Percentiles rank a stretch among this genome's conserved stretches.
Evolutionary conservation across 2,113 vertebrate genomes (phyloP).

Genomic region (Connochaetes taurinus): DNA sequence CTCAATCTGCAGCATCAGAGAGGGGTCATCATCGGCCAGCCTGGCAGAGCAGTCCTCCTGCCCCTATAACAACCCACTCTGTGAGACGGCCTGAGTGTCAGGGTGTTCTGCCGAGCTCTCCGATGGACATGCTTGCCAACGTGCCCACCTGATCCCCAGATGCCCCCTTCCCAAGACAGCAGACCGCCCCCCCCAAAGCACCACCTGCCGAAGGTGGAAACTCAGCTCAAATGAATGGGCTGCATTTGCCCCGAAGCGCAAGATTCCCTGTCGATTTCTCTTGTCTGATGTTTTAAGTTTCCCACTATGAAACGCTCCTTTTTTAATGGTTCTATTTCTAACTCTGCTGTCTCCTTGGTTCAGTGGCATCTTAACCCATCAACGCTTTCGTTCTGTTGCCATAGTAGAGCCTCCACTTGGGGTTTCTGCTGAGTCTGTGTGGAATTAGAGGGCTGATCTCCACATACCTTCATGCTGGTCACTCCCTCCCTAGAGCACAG

Average conservation of each 20-base stretch:
- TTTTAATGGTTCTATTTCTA: not conserved
- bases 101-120: not conserved
- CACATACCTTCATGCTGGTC: not conserved
- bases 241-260: not conserved
- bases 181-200: not conserved
- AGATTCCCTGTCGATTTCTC: not conserved
- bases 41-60: not conserved
- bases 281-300: not conserved
- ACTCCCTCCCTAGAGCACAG: not conserved
- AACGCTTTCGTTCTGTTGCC: not conserved
- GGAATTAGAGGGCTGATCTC: not conserved
- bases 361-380: not conserved
- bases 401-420: not conserved
- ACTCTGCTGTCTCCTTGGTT: not conserved
- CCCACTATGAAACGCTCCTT: not conserved
- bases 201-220: not conserved
- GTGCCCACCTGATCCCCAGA: accelerated
- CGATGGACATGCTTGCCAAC: not conserved
- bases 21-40: too few species aligned
- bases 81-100: not conserved
- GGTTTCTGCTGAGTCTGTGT: not conserved
- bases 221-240: not conserved
- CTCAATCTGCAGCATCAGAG: not conserved
- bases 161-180: not conserved
- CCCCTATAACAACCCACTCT: not conserved